Evolutionary conservation across 1,140 invertebrate species (phyloP), one percentile per base, ranked within the genome.

Genomic region (Stenopsyche tienmushanensis): DNA sequence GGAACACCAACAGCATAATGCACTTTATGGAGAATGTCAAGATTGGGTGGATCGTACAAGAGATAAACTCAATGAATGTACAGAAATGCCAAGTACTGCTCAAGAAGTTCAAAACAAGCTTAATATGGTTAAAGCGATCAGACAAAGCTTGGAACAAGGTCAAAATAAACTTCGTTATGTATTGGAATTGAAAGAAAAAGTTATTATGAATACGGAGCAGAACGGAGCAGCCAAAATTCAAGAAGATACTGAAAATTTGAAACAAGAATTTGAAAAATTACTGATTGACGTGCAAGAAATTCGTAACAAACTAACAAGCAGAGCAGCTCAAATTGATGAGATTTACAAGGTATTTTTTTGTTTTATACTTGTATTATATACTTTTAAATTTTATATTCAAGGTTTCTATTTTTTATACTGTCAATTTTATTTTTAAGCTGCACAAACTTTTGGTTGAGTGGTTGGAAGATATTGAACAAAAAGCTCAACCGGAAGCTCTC

Each of bases 191-290:
- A 96, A 95, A 76, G 93, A 96, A 76, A 90, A 90, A 73, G 92
- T 96, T 0, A 92, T 94, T 2, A 88, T 94, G 82, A 95, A 94
- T 72, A 96, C 93, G 0, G 93, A 96, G 78, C 88, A 91, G 67
- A 85, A 84, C 66, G 93, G 94, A 1, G 90, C 89, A 0, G 84
- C 85, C 0, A 93, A 93, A 74, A 94, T 96, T 54, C 87, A 95
- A 75, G 93, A 96, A 74, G 91, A 94, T 71, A 94, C 91, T 0
- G 92, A 94, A 69, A 90, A 88, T 69, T 76, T 98, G 2, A 92
- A 93, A 75, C 83, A 86, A 71, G 92, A 96, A 73, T 94, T 96
- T 74, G 93, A 96, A 64, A 92, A 90, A 72, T 74, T 96, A 0
- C 81, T 94, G 45, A 78, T 80, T 49, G 92, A 95, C 71, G 86